Evolutionary conservation across 2,113 vertebrate genomes (phyloP), one percentile per base, ranked within the genome.

Genomic region (Sturnus vulgaris): DNA sequence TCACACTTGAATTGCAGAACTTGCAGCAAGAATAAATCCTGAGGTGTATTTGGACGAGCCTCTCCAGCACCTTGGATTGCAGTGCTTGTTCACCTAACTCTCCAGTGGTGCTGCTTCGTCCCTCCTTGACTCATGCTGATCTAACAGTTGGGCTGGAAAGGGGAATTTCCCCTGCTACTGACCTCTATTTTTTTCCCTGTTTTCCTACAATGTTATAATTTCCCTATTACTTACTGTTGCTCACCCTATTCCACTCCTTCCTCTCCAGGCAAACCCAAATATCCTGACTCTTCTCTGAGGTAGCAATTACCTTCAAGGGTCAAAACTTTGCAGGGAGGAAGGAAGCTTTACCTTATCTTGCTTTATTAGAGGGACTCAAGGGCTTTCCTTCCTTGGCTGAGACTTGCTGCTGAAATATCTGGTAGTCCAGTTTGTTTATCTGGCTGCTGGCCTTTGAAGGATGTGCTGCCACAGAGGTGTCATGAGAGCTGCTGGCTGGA

Each of bases 401-500:
- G 79, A 66, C 86, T 71, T 63, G 30, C 64, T 78, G 86, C 68
- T 71, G 92, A 93, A 91, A 25, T 81, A 86, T 18, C 79, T 88
- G 64, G 47, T 90, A 81, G 95, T 42, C 86, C 72, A 44, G 64
- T 63, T 94, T 92, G 88, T 92, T 97, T 96, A 78, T 86, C 44
- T 68, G 88, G 80, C 80, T 11, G 13, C 92, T 77, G 85, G 80
- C 83, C 80, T 96, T 93, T 94, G 91, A 97, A 96, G 83, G 94
- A 94, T 94, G 88, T 81, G 88, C 91, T 96, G 95, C 88, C 86
- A 88, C 86, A 21, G 90, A 71, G 24, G 68, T 97, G 94, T 96
- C 95, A 92, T 66, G 83, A 64, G 56, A 6, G 2, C 83, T 91
- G 83, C 88, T 95, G 20, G 22, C 69, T 4, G 25, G 72, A 94